Evolutionary conservation across 2,113 vertebrate genomes (phyloP).

Genomic region (Promerops cafer): DNA sequence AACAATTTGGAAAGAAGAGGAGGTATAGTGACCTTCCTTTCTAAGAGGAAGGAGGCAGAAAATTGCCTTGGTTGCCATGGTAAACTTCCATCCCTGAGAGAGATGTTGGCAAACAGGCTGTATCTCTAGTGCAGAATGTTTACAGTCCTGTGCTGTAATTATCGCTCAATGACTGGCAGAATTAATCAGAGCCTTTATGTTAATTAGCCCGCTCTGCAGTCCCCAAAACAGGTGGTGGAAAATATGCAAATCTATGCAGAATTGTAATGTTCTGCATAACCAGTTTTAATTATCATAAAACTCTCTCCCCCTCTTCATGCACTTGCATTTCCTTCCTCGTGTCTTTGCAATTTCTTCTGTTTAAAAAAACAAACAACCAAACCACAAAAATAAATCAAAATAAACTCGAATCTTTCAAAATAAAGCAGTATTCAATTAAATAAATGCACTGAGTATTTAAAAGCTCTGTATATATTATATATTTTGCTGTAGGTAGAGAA

Average conservation of each 20-base stretch:
- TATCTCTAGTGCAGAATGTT: conserved; percentile 81
- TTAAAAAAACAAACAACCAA: not conserved
- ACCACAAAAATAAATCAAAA: not conserved
- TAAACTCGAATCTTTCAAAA: not conserved
- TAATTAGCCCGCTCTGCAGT: conserved; percentile 93
- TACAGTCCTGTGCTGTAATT: conserved; percentile 79
- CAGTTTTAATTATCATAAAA: conserved; percentile 92
- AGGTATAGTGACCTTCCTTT: conserved; percentile 75
- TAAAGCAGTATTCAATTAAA: not conserved
- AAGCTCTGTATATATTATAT: not conserved
- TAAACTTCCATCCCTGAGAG: conserved; percentile 76
- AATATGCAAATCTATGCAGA: conserved; percentile 99
- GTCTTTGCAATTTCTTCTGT: conserved; percentile 50
- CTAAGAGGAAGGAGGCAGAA: conserved; percentile 72
- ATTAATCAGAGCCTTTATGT: conserved; percentile 97
- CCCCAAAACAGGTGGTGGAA: conserved; percentile 97
- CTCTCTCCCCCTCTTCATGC: conserved; percentile 68
- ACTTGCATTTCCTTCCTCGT: conserved; percentile 52
- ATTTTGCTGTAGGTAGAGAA: not conserved
- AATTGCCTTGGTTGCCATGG: conserved; percentile 83
- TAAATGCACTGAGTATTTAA: not conserved
- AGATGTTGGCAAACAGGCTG: conserved; percentile 82
- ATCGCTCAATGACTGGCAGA: conserved; percentile 91
- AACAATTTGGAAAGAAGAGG: conserved; percentile 62
- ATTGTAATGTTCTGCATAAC: conserved; percentile 93